Base-by-base conservation (phyloP, 2,113 vertebrate species). In the Tinamus guttatus region DNA sequence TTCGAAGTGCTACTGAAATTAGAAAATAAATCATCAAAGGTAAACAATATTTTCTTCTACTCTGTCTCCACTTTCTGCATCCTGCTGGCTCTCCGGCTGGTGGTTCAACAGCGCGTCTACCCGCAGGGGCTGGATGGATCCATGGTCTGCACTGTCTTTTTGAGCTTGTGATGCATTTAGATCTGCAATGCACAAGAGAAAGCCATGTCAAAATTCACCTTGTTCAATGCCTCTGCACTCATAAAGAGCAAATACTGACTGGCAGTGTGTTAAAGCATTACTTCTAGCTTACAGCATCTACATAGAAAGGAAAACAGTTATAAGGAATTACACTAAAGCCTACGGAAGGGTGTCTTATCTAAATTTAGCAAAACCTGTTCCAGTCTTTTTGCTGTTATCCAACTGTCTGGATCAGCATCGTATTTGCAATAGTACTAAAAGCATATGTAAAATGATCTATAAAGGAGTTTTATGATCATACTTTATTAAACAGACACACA, bases 31-130 rank as follows among this genome's bases (percentile, higher is more conserved):
- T 71, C 15, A 91, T 99, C 97, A 99, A 89, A 99, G 99, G 97
- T 99, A 99, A 97, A 99, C 98, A 92, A 99, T 98, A 56, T 98
- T 99, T 96, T 99, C 99, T 82, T 99, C 99, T 7, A 88, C 91
- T 74, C 93, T 97, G 11, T 97, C 97, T 85, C 90, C 96, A 36
- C 89, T 92, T 95, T 98, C 98, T 7, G 93, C 96, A 6, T 98
- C 97, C 93, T 98, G 94, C 93, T 97, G 93, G 78, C 95, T 96
- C 76, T 96, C 95, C 43, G 79, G 84, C 20, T 93, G 95, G 32
- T 95, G 92, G 93, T 81, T 97, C 67, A 97, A 96, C 74, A 97
- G 96, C 69, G 91, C 47, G 4, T 98, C 98, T 41, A 41, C 34
- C 1, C 1, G 81, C 52, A 78, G 83, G 3, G 69, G 93, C 60